Conservation (phyloP, 2,888 invertebrate species). For the Brachyopa scutellaris region DNA sequence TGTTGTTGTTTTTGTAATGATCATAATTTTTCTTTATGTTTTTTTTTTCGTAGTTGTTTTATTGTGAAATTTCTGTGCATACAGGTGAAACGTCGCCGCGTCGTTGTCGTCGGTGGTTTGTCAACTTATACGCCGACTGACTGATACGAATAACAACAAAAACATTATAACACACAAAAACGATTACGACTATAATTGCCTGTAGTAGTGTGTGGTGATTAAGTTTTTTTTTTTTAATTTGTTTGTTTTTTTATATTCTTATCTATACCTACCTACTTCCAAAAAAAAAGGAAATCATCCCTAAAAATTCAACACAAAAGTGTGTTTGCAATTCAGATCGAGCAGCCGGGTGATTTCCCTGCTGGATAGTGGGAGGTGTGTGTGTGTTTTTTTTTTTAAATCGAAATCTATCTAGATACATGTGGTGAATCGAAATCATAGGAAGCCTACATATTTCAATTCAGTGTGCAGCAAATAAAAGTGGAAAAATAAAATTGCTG, state of each 20-base stretch:
- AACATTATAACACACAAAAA: too few species aligned
- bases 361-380: neutral
- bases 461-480: slow-evolving; percentile 1
- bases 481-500: neutral
- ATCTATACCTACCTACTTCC: neutral
- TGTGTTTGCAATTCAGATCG: too few species aligned
- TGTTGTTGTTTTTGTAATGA: slow-evolving; percentile 37
- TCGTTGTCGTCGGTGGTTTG: too few species aligned
- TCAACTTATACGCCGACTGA: too few species aligned
- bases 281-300: slow-evolving; percentile 21
- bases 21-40: slow-evolving; percentile 9
- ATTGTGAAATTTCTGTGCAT: slow-evolving; percentile 57
- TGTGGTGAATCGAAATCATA: neutral
- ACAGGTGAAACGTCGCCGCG: slow-evolving; percentile 40
- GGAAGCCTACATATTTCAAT: neutral
- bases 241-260: neutral
- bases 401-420: neutral
- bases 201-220: slow-evolving; percentile 22
- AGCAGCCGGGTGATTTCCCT: slow-evolving; percentile 1
- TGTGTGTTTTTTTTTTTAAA: too few species aligned
- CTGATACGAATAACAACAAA: too few species aligned
- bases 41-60: slow-evolving; percentile 19
- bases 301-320: neutral
- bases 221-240: slow-evolving; percentile 11
- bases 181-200: neutral